phyloP scores from a whole-genome alignment of 2,888 invertebrate species.

The Andrena flavipes region DNA sequence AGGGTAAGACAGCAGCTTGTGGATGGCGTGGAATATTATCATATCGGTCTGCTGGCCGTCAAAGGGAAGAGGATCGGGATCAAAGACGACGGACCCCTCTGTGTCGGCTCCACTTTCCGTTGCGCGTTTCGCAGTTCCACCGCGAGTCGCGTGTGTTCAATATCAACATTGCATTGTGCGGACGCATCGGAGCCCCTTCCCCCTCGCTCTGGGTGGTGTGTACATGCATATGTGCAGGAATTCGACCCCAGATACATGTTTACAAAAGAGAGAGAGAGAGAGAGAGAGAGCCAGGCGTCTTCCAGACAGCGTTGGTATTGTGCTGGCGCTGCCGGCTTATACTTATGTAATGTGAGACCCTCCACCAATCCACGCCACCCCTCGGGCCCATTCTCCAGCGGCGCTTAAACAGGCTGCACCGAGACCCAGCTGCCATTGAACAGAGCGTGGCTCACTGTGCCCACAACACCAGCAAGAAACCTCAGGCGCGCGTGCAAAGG shows the following conservation, averaged over 20 bases:
- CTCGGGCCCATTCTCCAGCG: conserved; percentile 54
- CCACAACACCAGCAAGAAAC: conserved; percentile 51
- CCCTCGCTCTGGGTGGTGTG: neutral
- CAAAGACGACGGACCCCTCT: conserved; percentile 45
- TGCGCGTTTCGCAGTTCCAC: conserved; percentile 69
- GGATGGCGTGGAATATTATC: conserved; percentile 49
- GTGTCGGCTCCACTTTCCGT: conserved; percentile 60
- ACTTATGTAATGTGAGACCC: conserved; percentile 77
- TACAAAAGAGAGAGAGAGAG: conserved; percentile 60
- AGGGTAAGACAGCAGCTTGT: neutral
- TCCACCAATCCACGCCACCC: conserved; percentile 46
- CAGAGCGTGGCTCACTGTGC: conserved; percentile 31
- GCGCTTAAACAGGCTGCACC: conserved; percentile 51
- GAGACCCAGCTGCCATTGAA: conserved; percentile 68
- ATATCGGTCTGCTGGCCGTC: conserved; percentile 50
- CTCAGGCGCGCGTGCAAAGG: conserved; percentile 49
- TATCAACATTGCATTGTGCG: conserved; percentile 76
- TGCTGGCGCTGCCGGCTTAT: conserved; percentile 70
- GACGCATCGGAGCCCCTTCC: conserved; percentile 56
- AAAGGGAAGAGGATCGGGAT: conserved; percentile 45
- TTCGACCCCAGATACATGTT: conserved; percentile 66
- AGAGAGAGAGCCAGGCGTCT: conserved; percentile 56
- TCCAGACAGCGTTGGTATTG: conserved; percentile 75
- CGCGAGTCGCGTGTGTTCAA: conserved; percentile 68
- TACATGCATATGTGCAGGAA: conserved; percentile 30